Evolutionary conservation across 2,888 invertebrate genomes (phyloP), one percentile per base, ranked within the genome.

Genomic region (Acanthoscelides obtectus): DNA sequence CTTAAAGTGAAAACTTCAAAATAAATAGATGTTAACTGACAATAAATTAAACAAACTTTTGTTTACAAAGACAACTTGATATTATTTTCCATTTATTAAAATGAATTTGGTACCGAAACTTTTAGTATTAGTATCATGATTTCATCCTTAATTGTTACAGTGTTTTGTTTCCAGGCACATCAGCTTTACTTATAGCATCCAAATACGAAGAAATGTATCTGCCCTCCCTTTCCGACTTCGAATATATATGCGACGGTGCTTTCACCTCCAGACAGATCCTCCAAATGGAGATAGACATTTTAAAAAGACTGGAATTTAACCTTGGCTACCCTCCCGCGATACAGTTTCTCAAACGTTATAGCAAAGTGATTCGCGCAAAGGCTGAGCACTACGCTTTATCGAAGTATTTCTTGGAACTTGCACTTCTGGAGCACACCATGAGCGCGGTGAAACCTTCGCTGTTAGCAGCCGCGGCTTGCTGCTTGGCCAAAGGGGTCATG

Each of bases 121-220:
- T 25, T 25, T 6, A 5, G 25, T 25, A 3, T 25, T 25, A 25
- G 25, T 25, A 25, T 25, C 25, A n/a, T 6, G 6, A 25, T 45
- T 45, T 12, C 45, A 45, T 12, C 1, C 12, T 45, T 12, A 45
- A 4, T 1, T 45, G 5, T 66, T 20, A 20, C 2, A 66, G 1
- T 66, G 2, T 27, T 20, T 64, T 22, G 67, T 19, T 67, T 69
- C 22, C 25, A 71, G 72, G 75, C 5, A 92, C 95, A 0, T 92
- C 96, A 0, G 93, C 96, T 0, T 90, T 98, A 88, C 92, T 96
- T 80, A 90, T 98, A 70, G 97, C 98, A 0, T 91, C 93, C 81
- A 99, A 99, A 85, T 98, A 96, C 81, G 98, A 99, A 86, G 99
- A 99, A 87, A 93, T 97, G 81, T 96, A 93, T 81, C 90, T 94